Evolutionary conservation across 2,797 vertebrate species (phyloP), one percentile per base, ranked within the genome.

Genomic region (Hypotaenidia philippensis): DNA sequence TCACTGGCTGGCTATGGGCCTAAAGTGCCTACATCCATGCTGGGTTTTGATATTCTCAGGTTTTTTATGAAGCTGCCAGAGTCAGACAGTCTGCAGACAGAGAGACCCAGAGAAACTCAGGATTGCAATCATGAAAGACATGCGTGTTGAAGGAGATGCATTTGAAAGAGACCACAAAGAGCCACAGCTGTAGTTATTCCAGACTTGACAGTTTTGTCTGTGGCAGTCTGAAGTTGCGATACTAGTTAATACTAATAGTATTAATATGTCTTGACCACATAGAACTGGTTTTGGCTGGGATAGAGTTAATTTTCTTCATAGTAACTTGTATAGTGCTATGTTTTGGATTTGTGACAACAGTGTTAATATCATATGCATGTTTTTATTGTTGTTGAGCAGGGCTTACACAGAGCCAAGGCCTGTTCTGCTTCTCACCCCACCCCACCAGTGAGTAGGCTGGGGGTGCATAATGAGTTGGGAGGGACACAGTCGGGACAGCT

Each of bases 381-480:
- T 93, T 60, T 29, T 11, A 5, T 1, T 79, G 4, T 5, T 21
- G 27, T 15, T 70, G 38, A 49, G 13, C 18, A 20, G 17, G 4
- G 3, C 26, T 80, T 3, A 21, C 47, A 29, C 13, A 61, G 4
- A 1, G 3, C 21, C 31, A 27, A 49, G 10, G 10, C 0, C 7
- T 90, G 60, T 69, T 74, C 77, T 74, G 18, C 11, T 57, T 29
- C 34, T 57, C 14, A 11, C 3, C 0, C 47, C 13, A 4, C 10
- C 12, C 38, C 22, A 15, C 5, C n/a, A 75, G 31, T 0, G 3
- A 52, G 31, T 2, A 47, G 36, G 1, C 3, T 78, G 10, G 14
- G 64, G 16, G 11, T 34, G 45, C 38, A 21, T 20, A 77, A 29
- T 41, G 6, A 29, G 5, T 2, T 60, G 40, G 21, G 53, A 66